Evolutionary conservation across 2,797 vertebrate genomes (phyloP).

Genomic region (Tamandua tetradactyla): DNA sequence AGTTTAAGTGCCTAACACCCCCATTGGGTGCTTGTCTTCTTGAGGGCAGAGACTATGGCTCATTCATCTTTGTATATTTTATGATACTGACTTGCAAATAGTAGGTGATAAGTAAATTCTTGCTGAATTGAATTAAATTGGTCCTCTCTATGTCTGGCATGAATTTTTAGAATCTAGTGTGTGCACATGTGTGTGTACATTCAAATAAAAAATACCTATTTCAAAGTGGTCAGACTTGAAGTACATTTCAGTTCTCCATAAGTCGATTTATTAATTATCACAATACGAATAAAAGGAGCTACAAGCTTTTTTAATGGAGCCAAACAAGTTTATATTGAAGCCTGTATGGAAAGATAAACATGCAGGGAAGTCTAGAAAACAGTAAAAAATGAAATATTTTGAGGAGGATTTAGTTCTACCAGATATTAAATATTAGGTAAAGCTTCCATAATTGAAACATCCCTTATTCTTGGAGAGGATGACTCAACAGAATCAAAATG

Average conservation of each 20-base stretch:
- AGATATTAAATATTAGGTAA: background rate
- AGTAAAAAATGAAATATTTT: background rate
- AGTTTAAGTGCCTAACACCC: background rate
- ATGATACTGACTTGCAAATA: background rate
- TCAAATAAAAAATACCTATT: conserved; percentile 6
- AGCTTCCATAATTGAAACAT: background rate
- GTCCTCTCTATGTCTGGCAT: background rate
- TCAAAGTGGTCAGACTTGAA: background rate
- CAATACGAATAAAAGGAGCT: background rate
- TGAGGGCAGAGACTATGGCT: too few species aligned
- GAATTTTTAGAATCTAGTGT: background rate
- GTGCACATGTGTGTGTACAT: background rate
- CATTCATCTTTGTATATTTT: background rate
- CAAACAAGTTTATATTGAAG: background rate
- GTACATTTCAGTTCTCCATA: background rate
- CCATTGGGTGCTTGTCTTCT: background rate
- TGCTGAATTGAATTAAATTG: background rate
- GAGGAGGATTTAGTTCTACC: background rate
- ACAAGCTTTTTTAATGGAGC: background rate
- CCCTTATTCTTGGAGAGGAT: background rate
- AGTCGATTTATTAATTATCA: background rate
- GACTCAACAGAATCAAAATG: too few species aligned
- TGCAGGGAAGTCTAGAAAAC: background rate
- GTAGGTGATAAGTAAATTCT: background rate
- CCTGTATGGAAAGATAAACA: background rate